phyloP scores from a whole-genome alignment of 2,113 vertebrate species.

The Cepphus grylle region DNA sequence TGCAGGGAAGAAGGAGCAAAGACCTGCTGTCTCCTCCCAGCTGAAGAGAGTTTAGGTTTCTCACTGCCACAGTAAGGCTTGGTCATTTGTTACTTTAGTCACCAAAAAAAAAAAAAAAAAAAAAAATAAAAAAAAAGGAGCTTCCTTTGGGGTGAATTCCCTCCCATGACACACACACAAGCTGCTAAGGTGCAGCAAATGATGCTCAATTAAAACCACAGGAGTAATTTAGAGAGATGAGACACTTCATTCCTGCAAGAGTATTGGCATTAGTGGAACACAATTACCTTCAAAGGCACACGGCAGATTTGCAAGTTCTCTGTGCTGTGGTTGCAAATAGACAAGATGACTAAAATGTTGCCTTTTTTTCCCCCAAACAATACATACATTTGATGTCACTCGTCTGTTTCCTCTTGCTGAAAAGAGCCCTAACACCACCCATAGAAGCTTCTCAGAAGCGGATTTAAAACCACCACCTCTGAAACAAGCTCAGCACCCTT shows the following conservation, averaged over 20 bases:
- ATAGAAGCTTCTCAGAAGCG: background rate
- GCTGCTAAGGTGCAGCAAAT: background rate
- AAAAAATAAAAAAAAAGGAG: background rate
- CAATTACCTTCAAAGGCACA: background rate
- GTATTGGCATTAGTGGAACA: background rate
- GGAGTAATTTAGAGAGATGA: background rate
- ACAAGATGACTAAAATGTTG: background rate
- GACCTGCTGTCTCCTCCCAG: background rate
- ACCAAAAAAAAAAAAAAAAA: background rate
- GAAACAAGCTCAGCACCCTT: background rate
- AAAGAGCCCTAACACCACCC: background rate
- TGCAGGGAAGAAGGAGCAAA: background rate
- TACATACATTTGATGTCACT: background rate
- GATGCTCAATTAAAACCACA: background rate
- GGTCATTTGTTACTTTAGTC: background rate
- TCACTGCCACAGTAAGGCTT: background rate
- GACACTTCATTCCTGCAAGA: background rate
- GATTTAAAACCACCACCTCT: background rate
- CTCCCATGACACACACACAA: background rate
- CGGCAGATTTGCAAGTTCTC: background rate
- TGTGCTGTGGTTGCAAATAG: background rate
- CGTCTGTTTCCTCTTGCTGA: background rate
- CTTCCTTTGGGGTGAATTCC: background rate
- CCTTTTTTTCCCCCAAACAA: fast-evolving
- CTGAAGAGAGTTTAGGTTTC: background rate